Base-by-base conservation (phyloP, 1,140 invertebrate species). In the Lordiphosa collinella region DNA sequence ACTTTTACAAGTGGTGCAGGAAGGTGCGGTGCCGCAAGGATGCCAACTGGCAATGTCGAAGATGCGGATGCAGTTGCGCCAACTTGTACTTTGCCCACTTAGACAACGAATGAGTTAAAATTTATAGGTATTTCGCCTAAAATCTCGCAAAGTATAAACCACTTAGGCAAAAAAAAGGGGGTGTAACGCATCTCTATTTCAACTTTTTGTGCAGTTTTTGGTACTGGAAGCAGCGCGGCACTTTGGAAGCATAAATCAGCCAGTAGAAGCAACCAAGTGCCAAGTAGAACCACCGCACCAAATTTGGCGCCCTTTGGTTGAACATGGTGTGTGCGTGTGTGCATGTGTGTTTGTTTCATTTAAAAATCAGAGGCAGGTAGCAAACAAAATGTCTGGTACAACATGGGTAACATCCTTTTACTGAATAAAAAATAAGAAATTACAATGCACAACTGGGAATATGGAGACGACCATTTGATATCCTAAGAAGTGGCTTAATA, bases 51-150 rank as follows among this genome's bases (percentile, higher is more conserved):
- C 56, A 46, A 59, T 55, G 76, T 71, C 49, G 54, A 59, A 58
- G 65, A 53, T 60, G 65, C 16, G 70, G 29, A 52, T 49, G 61
- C 53, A 54, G 53, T 38, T 51, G 53, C 38, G 38, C 52, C 47
- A 82, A 60, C 54, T 67, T 64, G 71, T 82, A 68, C 67, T 29
- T 71, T 84, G 78, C 76, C 76, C 76, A 84, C 76, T 80, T 80
- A 80, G 61, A 80, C 76, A 84, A 60, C 51, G 71, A 80, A 71
- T 54, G 76, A 82, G 76, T 84, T 84, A 73, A 84, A 82, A 82
- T 82, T 82, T 82, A 82, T 82, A 78, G 76, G 78, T 82, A 78
- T 82, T 82, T 82, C 78, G 68, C 43, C 59, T 64, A 82, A 82
- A 84, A 82, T 84, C 78, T 84, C 59, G 72, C 78, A 55, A 70